A percentile compares a stretch with the other conserved stretches of the same genome.
Evolutionary conservation across 2,113 vertebrate genomes (phyloP).

Genomic region (Cheirogaleus medius): DNA sequence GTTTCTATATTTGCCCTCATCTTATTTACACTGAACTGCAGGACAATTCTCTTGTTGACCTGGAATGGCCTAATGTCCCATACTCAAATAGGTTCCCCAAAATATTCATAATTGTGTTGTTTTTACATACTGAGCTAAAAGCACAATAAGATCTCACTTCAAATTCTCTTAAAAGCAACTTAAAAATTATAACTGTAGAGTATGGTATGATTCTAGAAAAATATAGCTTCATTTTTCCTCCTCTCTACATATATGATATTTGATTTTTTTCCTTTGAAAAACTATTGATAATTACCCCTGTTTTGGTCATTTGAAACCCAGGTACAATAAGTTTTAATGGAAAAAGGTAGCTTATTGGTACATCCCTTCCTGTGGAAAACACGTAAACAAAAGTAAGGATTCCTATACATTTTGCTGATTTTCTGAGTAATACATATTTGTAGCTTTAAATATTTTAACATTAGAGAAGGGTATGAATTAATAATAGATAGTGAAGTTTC

Average conservation of each 20-base stretch:
- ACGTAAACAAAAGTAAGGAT: background rate
- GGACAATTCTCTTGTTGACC: background rate
- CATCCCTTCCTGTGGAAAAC: background rate
- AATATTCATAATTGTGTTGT: background rate
- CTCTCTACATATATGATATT: background rate
- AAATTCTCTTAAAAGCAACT: background rate
- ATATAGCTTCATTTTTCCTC: background rate
- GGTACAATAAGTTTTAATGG: background rate
- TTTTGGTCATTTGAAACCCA: constrained; percentile 21
- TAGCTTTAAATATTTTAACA: constrained; percentile 37
- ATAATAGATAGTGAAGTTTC: background rate
- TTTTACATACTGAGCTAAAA: background rate
- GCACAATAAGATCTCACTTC: background rate
- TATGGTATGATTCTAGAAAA: background rate
- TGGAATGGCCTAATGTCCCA: background rate
- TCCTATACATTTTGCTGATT: background rate
- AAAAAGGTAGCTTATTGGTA: background rate
- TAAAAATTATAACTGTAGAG: background rate
- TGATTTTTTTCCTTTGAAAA: background rate
- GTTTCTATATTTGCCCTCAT: background rate
- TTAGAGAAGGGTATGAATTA: background rate
- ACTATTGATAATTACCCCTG: background rate
- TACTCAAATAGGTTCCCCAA: background rate
- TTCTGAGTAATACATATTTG: background rate
- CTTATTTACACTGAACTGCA: background rate